These are phyloP conservation scores for Zaprionus bogoriensis DNA, from an alignment of 2,888 invertebrate genomes.

Conservation along the genomic window DNA sequence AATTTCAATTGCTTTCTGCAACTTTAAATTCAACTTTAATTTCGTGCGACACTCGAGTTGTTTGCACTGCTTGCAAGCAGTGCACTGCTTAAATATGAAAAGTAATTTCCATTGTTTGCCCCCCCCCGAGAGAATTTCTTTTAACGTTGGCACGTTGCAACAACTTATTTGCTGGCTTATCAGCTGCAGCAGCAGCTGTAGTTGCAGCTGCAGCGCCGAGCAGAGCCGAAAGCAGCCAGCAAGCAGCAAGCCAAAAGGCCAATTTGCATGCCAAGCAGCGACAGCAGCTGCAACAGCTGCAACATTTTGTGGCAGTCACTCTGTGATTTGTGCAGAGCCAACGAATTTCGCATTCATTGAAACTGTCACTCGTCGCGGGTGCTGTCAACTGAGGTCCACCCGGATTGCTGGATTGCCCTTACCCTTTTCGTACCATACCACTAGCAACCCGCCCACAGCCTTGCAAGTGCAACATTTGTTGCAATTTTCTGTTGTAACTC, in stretches of 20 bases:
- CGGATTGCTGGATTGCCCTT: not conserved
- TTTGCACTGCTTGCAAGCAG: slow-evolving; percentile 27
- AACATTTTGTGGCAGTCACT: slow-evolving; percentile 38
- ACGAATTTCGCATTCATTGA: slow-evolving; percentile 60
- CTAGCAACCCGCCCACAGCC: slow-evolving; percentile 6
- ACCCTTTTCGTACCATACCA: not conserved
- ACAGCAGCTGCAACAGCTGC: slow-evolving; percentile 1
- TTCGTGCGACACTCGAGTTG: slow-evolving; percentile 53
- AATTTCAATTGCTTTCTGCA: slow-evolving; percentile 48
- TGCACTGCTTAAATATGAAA: slow-evolving; percentile 59
- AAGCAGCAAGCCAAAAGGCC: slow-evolving; percentile 23
- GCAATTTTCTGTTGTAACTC: slow-evolving; percentile 46
- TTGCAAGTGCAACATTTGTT: slow-evolving; percentile 41
- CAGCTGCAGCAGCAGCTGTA: slow-evolving; percentile 10
- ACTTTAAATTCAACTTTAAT: slow-evolving; percentile 48
- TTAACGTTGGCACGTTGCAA: slow-evolving; percentile 17
- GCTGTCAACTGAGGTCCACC: slow-evolving; percentile 16
- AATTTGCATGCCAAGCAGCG: slow-evolving; percentile 42
- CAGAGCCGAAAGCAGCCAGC: not conserved
- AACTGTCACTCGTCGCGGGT: slow-evolving; percentile 49
- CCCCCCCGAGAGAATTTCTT: slow-evolving; percentile 10
- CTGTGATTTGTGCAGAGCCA: slow-evolving; percentile 45
- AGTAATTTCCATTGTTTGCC: slow-evolving; percentile 63
- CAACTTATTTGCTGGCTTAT: slow-evolving; percentile 25
- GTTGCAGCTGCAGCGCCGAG: not conserved